These are phyloP conservation scores for Drosophila navojoa DNA, from an alignment of 1,140 invertebrate species.

Conservation along the genomic window DNA sequence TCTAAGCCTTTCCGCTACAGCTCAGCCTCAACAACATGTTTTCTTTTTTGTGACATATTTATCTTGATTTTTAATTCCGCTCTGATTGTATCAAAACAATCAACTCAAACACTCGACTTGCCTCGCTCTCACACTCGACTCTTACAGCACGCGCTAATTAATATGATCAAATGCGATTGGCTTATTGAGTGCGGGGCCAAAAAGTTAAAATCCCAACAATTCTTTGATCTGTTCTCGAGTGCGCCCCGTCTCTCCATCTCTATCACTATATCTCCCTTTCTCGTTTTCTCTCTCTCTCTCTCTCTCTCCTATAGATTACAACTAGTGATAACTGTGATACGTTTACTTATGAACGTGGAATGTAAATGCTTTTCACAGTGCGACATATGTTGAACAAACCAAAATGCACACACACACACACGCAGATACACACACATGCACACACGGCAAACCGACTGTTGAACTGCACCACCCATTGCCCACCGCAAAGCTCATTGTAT, in stretches of 20 bases:
- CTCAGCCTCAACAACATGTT: background rate
- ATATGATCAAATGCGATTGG: slow-evolving; percentile 50
- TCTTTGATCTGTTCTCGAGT: background rate
- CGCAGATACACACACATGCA: background rate
- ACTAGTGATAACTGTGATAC: slow-evolving; percentile 55
- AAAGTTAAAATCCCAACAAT: slow-evolving; percentile 46
- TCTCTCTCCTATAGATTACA: slow-evolving; percentile 43
- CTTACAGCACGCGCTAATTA: slow-evolving; percentile 48
- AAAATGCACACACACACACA: background rate
- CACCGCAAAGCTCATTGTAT: slow-evolving; percentile 52
- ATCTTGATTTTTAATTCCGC: background rate
- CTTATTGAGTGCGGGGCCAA: slow-evolving; percentile 28
- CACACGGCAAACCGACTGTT: background rate
- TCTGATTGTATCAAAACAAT: slow-evolving; percentile 8
- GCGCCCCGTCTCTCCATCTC: background rate
- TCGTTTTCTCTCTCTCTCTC: background rate
- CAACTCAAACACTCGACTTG: slow-evolving; percentile 10
- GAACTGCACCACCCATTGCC: slow-evolving; percentile 6
- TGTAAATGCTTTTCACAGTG: slow-evolving; percentile 48
- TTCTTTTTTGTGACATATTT: background rate
- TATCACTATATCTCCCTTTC: background rate
- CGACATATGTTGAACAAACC: slow-evolving; percentile 17
- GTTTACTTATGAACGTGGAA: slow-evolving; percentile 65
- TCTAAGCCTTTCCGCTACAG: slow-evolving; percentile 7
- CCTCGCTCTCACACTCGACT: slow-evolving; percentile 23